phyloP scores from a whole-genome alignment of 2,113 vertebrate species.

The Indri indri region DNA sequence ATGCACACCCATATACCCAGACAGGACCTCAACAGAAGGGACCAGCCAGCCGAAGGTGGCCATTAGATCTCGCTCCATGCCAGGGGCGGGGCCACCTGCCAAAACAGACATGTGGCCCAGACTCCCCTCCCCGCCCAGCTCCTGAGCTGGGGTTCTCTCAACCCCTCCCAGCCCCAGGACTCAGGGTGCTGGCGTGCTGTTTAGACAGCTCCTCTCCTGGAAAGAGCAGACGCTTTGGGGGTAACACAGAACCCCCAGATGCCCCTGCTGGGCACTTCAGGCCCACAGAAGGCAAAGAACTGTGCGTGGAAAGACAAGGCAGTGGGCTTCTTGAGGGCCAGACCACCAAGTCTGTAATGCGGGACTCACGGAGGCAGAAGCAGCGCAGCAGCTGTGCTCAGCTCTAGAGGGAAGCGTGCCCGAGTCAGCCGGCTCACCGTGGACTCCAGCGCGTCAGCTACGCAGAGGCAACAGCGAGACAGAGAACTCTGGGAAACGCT shows the following conservation, averaged over 20 bases:
- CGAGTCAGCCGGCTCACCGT: accelerated
- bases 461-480: neutral
- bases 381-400: neutral
- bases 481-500: neutral
- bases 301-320: neutral
- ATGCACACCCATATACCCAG: neutral
- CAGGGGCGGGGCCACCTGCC: neutral
- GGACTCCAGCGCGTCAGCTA: neutral
- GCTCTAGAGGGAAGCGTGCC: neutral
- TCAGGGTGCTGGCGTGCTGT: accelerated
- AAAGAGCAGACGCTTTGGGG: neutral
- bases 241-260: neutral
- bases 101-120: neutral
- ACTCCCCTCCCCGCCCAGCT: neutral
- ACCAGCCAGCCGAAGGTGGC: neutral
- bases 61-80: neutral
- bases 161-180: neutral
- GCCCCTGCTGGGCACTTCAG: neutral
- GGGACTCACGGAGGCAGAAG: neutral
- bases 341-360: neutral
- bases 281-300: neutral
- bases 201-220: neutral
- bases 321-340: neutral
- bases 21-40: neutral
- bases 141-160: neutral